These are phyloP conservation scores for Aelia acuminata DNA, from an alignment of 2,888 invertebrate species.

Conservation along the genomic window DNA sequence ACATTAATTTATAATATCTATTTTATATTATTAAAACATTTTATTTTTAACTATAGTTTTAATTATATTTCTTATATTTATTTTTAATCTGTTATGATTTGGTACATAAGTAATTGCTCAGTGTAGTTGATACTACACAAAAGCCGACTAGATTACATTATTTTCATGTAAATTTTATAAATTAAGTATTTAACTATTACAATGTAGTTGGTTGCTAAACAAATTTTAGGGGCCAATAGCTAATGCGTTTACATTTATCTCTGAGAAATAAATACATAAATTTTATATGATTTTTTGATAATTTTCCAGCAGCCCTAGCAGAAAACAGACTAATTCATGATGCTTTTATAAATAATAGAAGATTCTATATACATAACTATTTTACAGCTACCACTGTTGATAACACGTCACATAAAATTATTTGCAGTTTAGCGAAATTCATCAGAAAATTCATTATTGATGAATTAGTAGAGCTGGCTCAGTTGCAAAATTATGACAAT, in stretches of 20 bases:
- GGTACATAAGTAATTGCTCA: constrained; percentile 26
- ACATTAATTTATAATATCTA: background rate
- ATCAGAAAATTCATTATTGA: background rate
- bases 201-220: background rate
- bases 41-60: background rate
- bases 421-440: background rate
- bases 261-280: background rate
- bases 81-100: constrained; percentile 23
- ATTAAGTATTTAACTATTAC: background rate
- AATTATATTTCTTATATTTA: constrained; percentile 21
- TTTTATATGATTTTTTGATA: background rate
- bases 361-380: background rate
- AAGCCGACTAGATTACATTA: constrained; percentile 33
- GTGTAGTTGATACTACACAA: constrained; percentile 17
- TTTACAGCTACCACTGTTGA: background rate
- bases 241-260: background rate
- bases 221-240: background rate
- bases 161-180: background rate
- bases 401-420: background rate
- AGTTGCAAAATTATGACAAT: background rate
- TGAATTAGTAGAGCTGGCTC: background rate
- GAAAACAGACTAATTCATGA: background rate
- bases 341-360: background rate
- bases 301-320: background rate
- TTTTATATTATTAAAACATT: background rate